These are phyloP conservation scores for Nephrotoma flavescens DNA, from an alignment of 2,888 invertebrate genomes.

Conservation along the genomic window DNA sequence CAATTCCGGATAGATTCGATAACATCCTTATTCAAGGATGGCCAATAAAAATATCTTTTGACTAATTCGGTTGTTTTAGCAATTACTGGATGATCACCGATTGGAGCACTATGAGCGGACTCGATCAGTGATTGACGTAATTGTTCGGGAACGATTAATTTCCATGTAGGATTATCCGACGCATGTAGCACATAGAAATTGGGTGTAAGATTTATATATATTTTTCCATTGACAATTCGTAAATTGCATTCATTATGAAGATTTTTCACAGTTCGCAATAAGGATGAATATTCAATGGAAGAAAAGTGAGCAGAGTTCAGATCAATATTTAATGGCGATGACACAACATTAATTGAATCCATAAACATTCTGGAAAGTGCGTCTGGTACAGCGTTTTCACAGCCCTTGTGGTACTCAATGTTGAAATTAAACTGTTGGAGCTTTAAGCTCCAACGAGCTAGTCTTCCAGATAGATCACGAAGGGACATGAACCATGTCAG, in stretches of 20 bases:
- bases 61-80: neutral
- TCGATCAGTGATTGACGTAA: neutral
- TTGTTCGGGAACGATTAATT: neutral
- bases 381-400: neutral
- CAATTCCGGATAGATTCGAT: neutral
- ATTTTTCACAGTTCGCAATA: neutral
- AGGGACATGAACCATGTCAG: neutral
- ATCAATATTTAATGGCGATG: neutral
- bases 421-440: neutral
- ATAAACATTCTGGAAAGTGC: neutral
- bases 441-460: neutral
- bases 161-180: neutral
- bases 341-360: neutral
- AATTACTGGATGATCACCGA: neutral
- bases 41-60: neutral
- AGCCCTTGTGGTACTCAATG: neutral
- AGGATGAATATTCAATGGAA: neutral
- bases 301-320: neutral
- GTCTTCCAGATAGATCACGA: neutral
- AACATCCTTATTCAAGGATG: neutral
- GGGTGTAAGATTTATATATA: neutral
- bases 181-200: neutral
- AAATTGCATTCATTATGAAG: neutral
- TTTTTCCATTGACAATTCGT: neutral
- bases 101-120: neutral